Percentiles rank a stretch among this genome's conserved stretches.
These are phyloP conservation scores for Uromys caudimaculatus DNA, from an alignment of 2,797 vertebrate species.

Conservation along the genomic window DNA sequence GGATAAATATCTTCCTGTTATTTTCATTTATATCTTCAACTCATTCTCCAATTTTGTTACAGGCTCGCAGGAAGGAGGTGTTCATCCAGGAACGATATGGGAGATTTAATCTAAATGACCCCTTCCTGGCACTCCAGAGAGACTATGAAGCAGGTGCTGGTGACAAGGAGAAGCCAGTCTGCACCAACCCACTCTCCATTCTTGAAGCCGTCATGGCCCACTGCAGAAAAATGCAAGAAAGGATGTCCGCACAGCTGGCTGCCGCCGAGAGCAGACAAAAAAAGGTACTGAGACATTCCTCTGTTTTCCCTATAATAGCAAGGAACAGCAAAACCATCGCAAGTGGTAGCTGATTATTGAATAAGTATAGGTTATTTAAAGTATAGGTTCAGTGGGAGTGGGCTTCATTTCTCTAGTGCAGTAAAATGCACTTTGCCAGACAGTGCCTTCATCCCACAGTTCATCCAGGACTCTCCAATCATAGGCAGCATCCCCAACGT, in stretches of 20 bases:
- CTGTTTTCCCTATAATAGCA: background rate
- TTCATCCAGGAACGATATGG: slow-evolving; percentile 98
- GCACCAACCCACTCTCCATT: slow-evolving; percentile 95
- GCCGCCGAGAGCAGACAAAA: slow-evolving; percentile 97
- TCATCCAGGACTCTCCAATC: background rate
- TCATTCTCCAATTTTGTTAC: slow-evolving; percentile 70
- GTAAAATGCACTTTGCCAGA: background rate
- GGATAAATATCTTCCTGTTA: background rate
- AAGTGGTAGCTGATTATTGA: background rate
- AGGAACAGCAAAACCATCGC: background rate
- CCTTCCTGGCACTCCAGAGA: slow-evolving; percentile 97
- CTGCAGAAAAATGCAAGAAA: slow-evolving; percentile 99
- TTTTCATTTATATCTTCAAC: slow-evolving; percentile 47
- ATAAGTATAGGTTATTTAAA: slow-evolving; percentile 50
- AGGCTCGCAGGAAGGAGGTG: slow-evolving; percentile 97
- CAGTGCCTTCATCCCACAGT: background rate
- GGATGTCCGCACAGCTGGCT: slow-evolving; percentile 95
- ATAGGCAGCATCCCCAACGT: background rate
- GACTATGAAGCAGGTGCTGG: slow-evolving; percentile 93
- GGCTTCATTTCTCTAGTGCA: background rate
- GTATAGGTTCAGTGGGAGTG: background rate
- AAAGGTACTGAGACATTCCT: slow-evolving; percentile 89
- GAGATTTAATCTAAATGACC: slow-evolving; percentile 97
- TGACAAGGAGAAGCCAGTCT: slow-evolving; percentile 91
- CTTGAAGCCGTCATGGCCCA: slow-evolving; percentile 98